Percentiles rank a stretch among this genome's conserved stretches.
phyloP scores from a whole-genome alignment of 2,113 vertebrate species.

The Campylomormyrus numenius region DNA sequence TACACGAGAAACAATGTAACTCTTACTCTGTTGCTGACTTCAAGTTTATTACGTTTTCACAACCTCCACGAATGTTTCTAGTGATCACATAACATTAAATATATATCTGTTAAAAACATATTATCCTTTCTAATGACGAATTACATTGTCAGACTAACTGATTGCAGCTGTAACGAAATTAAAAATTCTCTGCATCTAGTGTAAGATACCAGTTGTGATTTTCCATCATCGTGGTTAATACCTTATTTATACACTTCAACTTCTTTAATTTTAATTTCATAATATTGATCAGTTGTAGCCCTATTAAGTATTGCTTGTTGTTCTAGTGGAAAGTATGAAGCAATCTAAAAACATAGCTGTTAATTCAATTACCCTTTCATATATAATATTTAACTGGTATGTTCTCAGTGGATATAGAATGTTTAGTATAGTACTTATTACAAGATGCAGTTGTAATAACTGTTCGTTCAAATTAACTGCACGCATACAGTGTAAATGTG shows the following conservation, averaged over 20 bases:
- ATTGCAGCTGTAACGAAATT: background rate
- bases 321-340: background rate
- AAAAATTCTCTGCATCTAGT: background rate
- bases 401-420: background rate
- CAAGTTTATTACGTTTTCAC: background rate
- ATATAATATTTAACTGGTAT: background rate
- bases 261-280: background rate
- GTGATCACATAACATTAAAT: background rate
- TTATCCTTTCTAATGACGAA: background rate
- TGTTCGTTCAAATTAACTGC: background rate
- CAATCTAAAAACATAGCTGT: background rate
- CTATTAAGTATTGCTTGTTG: background rate
- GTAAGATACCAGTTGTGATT: background rate
- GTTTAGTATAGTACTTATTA: background rate
- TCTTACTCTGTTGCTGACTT: background rate
- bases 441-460: background rate
- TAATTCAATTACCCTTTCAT: background rate
- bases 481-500: background rate
- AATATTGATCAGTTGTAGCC: background rate
- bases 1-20: background rate
- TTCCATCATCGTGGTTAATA: background rate
- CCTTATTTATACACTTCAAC: background rate
- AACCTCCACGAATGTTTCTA: background rate
- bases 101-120: background rate
- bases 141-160: background rate